Evolutionary conservation across 2,888 invertebrate species (phyloP).

Genomic region (Lepeophtheirus nordmannii): DNA sequence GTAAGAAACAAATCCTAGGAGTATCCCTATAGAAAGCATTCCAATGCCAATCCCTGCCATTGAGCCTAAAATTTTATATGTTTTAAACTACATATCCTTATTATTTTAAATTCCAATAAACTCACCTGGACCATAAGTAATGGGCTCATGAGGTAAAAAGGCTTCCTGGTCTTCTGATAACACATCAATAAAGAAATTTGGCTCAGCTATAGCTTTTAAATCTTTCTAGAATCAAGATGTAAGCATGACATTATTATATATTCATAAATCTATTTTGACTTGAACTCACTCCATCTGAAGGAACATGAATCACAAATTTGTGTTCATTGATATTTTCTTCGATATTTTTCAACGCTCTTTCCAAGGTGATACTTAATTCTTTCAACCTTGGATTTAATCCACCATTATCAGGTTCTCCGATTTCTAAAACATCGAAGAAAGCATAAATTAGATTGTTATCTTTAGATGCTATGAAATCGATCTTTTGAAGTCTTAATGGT

Average conservation of each 20-base stretch:
- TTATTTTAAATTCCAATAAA: neutral
- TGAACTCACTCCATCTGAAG: neutral
- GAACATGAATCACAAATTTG: neutral
- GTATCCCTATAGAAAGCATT: no score
- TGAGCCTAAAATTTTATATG: no score
- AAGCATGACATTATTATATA: neutral
- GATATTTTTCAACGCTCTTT: neutral
- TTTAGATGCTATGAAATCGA: neutral
- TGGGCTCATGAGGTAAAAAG: neutral
- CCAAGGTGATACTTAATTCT: neutral
- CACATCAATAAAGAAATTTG: neutral
- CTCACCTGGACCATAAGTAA: neutral
- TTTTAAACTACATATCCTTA: neutral
- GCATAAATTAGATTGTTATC: neutral
- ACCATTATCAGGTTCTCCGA: neutral
- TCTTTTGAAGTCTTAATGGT: neutral
- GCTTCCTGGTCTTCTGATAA: neutral
- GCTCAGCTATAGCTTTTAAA: neutral
- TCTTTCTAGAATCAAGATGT: neutral
- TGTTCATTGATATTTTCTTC: neutral
- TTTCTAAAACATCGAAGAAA: constrained; percentile 1
- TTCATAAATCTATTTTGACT: neutral
- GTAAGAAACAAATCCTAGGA: no score
- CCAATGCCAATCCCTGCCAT: no score
- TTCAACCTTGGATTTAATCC: neutral